Conservation (phyloP, 2,888 invertebrate species). For the Erebia palarica region DNA sequence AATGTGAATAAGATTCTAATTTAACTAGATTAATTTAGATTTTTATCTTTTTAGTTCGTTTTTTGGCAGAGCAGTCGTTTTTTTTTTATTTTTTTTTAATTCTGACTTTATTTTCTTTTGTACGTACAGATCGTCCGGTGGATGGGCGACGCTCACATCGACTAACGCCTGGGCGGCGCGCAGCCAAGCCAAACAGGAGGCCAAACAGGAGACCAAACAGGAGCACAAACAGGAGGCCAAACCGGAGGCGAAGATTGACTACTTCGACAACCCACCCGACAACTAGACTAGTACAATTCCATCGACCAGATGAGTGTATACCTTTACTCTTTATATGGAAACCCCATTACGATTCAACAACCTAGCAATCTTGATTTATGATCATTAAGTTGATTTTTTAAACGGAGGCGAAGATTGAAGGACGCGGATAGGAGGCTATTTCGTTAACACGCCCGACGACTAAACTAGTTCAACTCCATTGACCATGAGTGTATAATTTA, state of each 20-base stretch:
- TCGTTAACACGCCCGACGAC: no score
- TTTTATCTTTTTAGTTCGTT: no score
- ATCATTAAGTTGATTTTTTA: no score
- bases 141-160: slow-evolving; percentile 77
- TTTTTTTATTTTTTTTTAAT: neutral
- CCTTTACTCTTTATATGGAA: neutral
- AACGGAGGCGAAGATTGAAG: no score
- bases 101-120: neutral
- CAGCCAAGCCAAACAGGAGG: slow-evolving; percentile 46
- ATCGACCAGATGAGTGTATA: slow-evolving; percentile 36
- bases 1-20: no score
- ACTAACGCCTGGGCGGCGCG: slow-evolving; percentile 74
- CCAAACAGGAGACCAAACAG: slow-evolving; percentile 38
- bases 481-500: no score
- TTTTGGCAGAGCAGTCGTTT: no score
- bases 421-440: no score
- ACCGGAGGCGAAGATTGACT: slow-evolving; percentile 61
- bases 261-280: slow-evolving; percentile 78
- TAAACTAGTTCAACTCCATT: no score
- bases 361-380: no score
- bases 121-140: slow-evolving; percentile 51
- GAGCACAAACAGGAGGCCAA: slow-evolving; percentile 40
- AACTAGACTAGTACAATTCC: slow-evolving; percentile 28
- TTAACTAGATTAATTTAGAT: no score
- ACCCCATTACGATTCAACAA: no score